Conservation (phyloP, 2,888 invertebrate species). For the Gari tellinella region DNA sequence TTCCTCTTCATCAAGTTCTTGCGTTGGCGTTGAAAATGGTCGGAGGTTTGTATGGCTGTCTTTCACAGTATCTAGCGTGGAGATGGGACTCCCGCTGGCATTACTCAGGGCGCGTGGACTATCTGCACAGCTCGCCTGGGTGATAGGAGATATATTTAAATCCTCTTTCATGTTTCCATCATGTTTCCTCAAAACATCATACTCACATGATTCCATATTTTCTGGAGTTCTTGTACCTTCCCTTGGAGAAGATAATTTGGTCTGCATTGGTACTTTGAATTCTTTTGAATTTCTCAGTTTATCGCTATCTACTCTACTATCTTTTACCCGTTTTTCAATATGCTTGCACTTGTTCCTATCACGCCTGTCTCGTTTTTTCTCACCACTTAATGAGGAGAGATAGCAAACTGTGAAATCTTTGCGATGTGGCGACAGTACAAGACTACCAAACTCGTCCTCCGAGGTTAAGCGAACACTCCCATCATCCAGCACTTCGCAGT, state of each 20-base stretch:
- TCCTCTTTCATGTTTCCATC: conserved; percentile 27
- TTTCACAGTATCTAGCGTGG: conserved; percentile 39
- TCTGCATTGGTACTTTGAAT: no score
- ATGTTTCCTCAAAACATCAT: no score
- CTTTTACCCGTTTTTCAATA: not conserved
- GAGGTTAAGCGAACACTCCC: conserved; percentile 75
- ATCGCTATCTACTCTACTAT: no score
- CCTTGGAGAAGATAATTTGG: no score
- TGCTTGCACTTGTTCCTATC: conserved; percentile 14
- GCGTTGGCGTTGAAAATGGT: conserved; percentile 67
- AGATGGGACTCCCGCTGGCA: conserved; percentile 54
- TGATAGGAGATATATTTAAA: conserved; percentile 67
- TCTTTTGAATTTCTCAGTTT: no score
- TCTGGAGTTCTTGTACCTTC: not conserved
- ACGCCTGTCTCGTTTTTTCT: conserved; percentile 45
- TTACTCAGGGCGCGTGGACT: conserved; percentile 56
- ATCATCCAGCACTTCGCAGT: conserved; percentile 71
- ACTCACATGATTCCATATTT: not conserved
- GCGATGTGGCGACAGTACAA: conserved; percentile 77
- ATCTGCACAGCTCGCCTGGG: conserved; percentile 61
- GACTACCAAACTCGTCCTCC: conserved; percentile 76
- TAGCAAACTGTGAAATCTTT: conserved; percentile 80
- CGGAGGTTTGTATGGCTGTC: conserved; percentile 45
- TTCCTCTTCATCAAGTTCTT: conserved; percentile 23
- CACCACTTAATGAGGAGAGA: conserved; percentile 73